Conservation (phyloP, 2,113 vertebrate genomes). For the Ochotona princeps region DNA sequence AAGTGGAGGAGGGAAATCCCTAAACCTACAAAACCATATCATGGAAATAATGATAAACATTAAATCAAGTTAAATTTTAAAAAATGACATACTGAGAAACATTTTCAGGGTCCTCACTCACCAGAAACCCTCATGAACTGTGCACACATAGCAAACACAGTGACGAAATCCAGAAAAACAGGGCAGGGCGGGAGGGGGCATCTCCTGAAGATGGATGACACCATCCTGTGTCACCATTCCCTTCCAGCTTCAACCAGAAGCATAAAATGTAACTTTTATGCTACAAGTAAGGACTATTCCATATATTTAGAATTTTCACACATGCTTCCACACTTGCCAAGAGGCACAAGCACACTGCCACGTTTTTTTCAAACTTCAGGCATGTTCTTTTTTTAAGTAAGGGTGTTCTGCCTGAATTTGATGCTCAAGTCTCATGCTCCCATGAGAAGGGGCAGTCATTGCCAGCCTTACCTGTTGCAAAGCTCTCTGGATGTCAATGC, state of each 20-base stretch:
- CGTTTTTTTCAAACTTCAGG: background rate
- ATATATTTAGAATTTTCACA: background rate
- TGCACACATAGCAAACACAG: background rate
- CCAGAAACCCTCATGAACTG: background rate
- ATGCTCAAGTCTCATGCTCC: background rate
- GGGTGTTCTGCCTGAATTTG: background rate
- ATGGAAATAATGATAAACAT: no score
- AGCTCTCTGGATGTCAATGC: conserved; percentile 98
- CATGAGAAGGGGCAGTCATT: background rate
- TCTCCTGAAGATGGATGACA: no score
- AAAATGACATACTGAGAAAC: background rate
- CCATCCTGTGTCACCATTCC: background rate
- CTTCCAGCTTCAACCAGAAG: background rate
- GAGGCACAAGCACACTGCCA: background rate
- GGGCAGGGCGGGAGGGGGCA: background rate
- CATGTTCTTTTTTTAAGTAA: background rate
- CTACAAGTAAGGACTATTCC: background rate
- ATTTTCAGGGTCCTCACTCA: background rate
- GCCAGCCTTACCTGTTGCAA: conserved; percentile 93
- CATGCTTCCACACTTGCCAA: background rate
- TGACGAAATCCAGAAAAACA: background rate
- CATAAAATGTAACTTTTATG: background rate
- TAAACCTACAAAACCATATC: no score
- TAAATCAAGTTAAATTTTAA: no score
- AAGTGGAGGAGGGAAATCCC: no score